These are phyloP conservation scores for Magallana gigas DNA, from an alignment of 1,140 invertebrate genomes.

Conservation along the genomic window DNA sequence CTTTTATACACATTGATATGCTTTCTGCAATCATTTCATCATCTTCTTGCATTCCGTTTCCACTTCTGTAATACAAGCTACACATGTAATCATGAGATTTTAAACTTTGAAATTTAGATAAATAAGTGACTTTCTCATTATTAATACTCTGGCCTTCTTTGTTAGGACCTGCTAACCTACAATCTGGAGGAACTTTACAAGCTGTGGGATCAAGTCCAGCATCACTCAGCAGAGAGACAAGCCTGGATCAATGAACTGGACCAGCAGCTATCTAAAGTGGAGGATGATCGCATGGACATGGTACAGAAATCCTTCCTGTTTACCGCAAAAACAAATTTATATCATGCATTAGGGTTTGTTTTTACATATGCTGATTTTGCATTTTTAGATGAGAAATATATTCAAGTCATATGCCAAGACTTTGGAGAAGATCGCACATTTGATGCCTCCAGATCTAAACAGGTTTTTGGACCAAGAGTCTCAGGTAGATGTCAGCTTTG, in stretches of 20 bases:
- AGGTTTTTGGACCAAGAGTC: slow-evolving; percentile 75
- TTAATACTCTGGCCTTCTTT: too few relatives aligned
- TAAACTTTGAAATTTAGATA: too few relatives aligned
- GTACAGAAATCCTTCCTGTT: slow-evolving; percentile 54
- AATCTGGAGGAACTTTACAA: slow-evolving; percentile 63
- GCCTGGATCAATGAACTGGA: slow-evolving; percentile 73
- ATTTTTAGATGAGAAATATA: slow-evolving; percentile 72
- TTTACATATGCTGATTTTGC: slow-evolving; percentile 39
- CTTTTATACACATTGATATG: too few relatives aligned
- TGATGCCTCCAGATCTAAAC: slow-evolving; percentile 74
- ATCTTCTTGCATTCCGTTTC: too few relatives aligned
- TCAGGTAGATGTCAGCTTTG: slow-evolving; percentile 64
- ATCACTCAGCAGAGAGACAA: slow-evolving; percentile 67
- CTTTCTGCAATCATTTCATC: too few relatives aligned
- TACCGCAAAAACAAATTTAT: neutral
- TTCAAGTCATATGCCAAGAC: slow-evolving; percentile 73
- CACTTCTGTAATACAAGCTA: too few relatives aligned
- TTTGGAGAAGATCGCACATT: slow-evolving; percentile 74
- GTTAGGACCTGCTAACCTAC: slow-evolving; percentile 67
- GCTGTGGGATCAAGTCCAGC: slow-evolving; percentile 72
- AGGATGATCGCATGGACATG: slow-evolving; percentile 72
- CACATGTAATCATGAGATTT: too few relatives aligned
- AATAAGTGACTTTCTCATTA: too few relatives aligned
- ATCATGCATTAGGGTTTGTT: neutral
- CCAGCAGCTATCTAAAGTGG: slow-evolving; percentile 63